A percentile compares a stretch with the other conserved stretches of the same genome.
Conservation (phyloP, 2,888 invertebrate species). For the Hirtodrosophila confusa region DNA sequence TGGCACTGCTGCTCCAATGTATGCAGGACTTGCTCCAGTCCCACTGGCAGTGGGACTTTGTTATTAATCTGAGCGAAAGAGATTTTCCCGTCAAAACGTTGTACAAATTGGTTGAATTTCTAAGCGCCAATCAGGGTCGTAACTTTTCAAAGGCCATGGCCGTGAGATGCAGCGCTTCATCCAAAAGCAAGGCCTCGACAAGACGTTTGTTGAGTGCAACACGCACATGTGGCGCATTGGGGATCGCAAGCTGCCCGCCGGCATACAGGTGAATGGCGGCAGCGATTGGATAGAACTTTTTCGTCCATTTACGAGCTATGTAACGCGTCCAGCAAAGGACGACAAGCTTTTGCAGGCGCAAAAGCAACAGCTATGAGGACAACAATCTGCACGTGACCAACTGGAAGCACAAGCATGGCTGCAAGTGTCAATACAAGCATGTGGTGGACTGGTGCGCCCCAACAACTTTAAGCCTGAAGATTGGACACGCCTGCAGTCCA, state of each 20-base stretch:
- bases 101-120: conserved; percentile 91
- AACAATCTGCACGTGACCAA: conserved; percentile 99
- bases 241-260: conserved; percentile 87
- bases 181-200: conserved; percentile 98
- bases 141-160: conserved; percentile 99
- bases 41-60: conserved; percentile 96
- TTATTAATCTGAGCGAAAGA: conserved; percentile 98
- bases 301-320: conserved; percentile 92
- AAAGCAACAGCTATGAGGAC: conserved; percentile 94
- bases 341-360: conserved; percentile 90
- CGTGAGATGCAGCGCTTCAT: conserved; percentile 97
- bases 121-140: conserved; percentile 92
- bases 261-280: conserved; percentile 96
- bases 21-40: conserved; percentile 90
- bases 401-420: conserved; percentile 98
- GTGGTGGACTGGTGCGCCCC: conserved; percentile 99
- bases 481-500: conserved; percentile 91
- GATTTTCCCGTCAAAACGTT: conserved; percentile 97
- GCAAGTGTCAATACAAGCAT: conserved; percentile 98
- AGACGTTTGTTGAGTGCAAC: conserved; percentile 98
- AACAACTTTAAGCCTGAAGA: conserved; percentile 96
- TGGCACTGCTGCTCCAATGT: conserved; percentile 93
- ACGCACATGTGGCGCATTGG: conserved; percentile 97
- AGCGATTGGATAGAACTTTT: conserved; percentile 99
- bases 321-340: conserved; percentile 86